A percentile compares a stretch with the other conserved stretches of the same genome.
These are phyloP conservation scores for Platorchestia sp. DNA, from an alignment of 1,140 invertebrate species.

Conservation along the genomic window DNA sequence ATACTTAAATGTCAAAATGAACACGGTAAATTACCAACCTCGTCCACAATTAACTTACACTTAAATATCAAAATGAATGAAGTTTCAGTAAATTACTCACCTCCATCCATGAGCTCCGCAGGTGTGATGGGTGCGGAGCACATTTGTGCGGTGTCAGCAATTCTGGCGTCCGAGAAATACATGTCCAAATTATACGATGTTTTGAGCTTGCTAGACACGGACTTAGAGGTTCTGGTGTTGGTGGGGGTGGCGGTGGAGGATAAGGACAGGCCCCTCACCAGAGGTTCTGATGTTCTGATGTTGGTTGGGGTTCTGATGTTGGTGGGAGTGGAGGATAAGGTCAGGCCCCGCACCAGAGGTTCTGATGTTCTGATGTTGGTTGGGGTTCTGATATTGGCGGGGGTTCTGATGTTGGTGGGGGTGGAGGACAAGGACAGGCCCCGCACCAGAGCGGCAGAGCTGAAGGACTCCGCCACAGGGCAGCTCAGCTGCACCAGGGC, in stretches of 20 bases:
- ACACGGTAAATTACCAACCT: too few relatives aligned
- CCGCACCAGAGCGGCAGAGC: background rate
- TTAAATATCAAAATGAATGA: too few relatives aligned
- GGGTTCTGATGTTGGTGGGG: too few relatives aligned
- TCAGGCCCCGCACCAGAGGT: background rate
- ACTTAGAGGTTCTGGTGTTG: background rate
- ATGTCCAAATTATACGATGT: background rate
- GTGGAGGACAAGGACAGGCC: background rate
- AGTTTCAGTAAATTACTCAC: background rate
- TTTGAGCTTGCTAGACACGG: background rate
- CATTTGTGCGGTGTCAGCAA: conserved; percentile 16
- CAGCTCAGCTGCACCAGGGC: background rate
- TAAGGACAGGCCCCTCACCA: background rate
- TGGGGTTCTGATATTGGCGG: background rate
- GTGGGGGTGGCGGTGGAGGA: background rate
- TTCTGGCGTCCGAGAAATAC: background rate
- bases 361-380: too few relatives aligned
- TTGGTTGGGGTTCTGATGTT: too few relatives aligned
- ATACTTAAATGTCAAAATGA: too few relatives aligned
- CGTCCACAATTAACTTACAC: too few relatives aligned
- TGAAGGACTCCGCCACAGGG: background rate
- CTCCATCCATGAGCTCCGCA: conserved; percentile 36
- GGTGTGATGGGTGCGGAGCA: conserved; percentile 25
- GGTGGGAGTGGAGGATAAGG: background rate
- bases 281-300: background rate